Evolutionary conservation across 2,113 vertebrate genomes (phyloP), one percentile per base, ranked within the genome.

Genomic region (Erpornis zantholeuca): DNA sequence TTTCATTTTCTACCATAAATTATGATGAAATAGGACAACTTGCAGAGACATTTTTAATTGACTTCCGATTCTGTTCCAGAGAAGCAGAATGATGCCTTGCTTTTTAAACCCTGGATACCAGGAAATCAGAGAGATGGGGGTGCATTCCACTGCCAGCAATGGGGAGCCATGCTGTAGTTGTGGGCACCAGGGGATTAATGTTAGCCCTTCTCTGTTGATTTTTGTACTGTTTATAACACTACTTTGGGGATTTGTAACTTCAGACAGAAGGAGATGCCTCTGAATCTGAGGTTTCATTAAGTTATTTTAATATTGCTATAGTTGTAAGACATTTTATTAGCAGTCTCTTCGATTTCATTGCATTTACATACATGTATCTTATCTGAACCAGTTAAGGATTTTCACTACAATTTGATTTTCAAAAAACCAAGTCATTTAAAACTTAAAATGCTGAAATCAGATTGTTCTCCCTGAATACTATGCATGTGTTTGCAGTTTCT

Each of bases 221-320:
- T 98, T 96, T 96, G 90, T 98, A 96, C 94, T 94, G 95, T 98
- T 97, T 97, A 85, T 98, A 98, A 98, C 98, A 98, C 98, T 98
- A 98, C 97, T 96, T 96, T 98, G 91, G 95, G 95, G 95, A 94
- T 95, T 96, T 97, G 57, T 96, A 92, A 96, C 94, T 97, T 97
- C 94, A 94, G 24, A 96, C 56, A 64, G 60, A 86, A 93, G 96
- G 92, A 96, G 94, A 92, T 97, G 81, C 96, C 97, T 98, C 91
- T 93, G 71, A 95, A 59, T 82, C 92, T 54, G 57, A 96, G 90
- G 97, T 92, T 96, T 94, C 57, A 82, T 90, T 97, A 98, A 98
- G 78, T 98, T 98, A 98, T 97, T 98, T 97, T 97, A 94, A 90
- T 96, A 93, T 97, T 95, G 59, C 76, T 97, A 38, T 91, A 97